Evolutionary conservation across 2,113 vertebrate species (phyloP).

Genomic region (Dromiciops gliroides): DNA sequence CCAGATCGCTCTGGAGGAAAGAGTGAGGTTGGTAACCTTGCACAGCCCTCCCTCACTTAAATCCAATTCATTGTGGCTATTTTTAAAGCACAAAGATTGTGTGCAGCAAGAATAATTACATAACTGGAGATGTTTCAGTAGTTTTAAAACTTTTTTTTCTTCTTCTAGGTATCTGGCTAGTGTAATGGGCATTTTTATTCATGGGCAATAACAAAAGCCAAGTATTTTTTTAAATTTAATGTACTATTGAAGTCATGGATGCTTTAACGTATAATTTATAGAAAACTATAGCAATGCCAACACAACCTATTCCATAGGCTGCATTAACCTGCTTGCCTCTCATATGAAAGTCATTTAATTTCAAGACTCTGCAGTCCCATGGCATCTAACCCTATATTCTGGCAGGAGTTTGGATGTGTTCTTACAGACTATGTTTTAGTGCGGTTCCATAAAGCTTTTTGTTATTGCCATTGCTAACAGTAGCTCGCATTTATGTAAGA

Average conservation of each 20-base stretch:
- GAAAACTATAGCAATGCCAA: not conserved
- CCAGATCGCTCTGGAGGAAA: too few species aligned
- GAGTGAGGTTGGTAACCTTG: too few species aligned
- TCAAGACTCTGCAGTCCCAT: too few species aligned
- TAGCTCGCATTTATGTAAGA: too few species aligned
- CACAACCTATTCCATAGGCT: accelerated
- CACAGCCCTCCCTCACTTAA: too few species aligned
- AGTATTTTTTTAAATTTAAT: constrained; percentile 64
- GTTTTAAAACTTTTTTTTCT: constrained; percentile 51
- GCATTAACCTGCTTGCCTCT: not conserved
- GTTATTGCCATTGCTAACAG: too few species aligned
- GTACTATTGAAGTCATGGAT: constrained; percentile 44
- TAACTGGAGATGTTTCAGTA: constrained; percentile 12
- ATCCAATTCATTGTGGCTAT: constrained; percentile 46
- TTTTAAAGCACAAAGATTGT: constrained; percentile 58
- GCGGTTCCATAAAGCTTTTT: too few species aligned
- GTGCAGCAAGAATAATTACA: constrained; percentile 70
- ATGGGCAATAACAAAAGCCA: constrained; percentile 43
- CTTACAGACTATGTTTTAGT: too few species aligned
- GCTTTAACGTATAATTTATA: constrained; percentile 50
- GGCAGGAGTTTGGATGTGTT: too few species aligned
- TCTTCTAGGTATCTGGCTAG: constrained; percentile 70
- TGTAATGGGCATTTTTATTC: constrained; percentile 68
- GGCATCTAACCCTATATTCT: too few species aligned
- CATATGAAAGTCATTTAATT: too few species aligned